Conservation (phyloP, 1,140 invertebrate species). For the Pentalonia nigronervosa region DNA sequence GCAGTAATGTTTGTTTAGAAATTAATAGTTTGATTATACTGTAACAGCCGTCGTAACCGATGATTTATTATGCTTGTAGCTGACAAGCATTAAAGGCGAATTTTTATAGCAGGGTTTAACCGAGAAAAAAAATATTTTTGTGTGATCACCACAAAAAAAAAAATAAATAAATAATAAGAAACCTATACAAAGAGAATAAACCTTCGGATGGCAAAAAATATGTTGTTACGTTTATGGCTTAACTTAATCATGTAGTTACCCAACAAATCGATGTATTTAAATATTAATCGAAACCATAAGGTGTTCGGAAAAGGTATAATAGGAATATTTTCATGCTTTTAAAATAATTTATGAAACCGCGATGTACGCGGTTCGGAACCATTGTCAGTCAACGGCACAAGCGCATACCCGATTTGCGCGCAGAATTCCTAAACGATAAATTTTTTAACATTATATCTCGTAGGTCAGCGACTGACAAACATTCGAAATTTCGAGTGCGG, state of each 20-base stretch:
- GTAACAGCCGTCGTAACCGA: background rate
- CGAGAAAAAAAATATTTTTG: background rate
- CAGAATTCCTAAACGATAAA: background rate
- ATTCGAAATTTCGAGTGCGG: background rate
- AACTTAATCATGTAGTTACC: background rate
- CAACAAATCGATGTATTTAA: background rate
- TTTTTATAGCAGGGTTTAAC: background rate
- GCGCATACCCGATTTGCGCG: background rate
- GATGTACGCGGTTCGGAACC: background rate
- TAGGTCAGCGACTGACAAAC: background rate
- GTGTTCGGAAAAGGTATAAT: background rate
- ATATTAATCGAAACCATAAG: background rate
- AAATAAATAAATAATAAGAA: background rate
- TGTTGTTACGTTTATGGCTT: background rate
- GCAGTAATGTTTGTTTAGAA: background rate
- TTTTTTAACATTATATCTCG: background rate
- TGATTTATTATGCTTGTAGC: conserved; percentile 1
- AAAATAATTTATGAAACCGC: background rate
- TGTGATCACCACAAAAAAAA: background rate
- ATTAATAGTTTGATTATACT: background rate
- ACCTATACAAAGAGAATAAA: background rate
- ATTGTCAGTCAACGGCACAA: background rate
- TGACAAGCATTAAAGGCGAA: background rate
- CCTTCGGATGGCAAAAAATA: background rate
- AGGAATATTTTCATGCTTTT: background rate